Evolutionary conservation across 2,888 invertebrate species (phyloP).

Genomic region (Periphyllus acericola): DNA sequence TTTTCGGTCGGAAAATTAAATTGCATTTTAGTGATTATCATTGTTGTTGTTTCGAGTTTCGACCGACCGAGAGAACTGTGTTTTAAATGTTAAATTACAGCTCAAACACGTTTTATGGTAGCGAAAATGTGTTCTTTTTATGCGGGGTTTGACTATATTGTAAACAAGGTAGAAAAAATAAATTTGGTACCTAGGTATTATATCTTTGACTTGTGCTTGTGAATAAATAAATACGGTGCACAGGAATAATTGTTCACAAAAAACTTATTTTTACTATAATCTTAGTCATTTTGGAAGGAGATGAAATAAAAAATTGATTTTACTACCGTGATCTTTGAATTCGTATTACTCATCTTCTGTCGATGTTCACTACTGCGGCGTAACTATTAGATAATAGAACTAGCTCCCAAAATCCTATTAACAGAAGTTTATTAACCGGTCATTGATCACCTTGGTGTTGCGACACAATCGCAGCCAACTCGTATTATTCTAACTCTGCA

Average conservation of each 20-base stretch:
- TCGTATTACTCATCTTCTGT: neutral
- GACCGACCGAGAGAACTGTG: neutral
- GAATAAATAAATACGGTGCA: neutral
- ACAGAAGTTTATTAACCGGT: constrained; percentile 40
- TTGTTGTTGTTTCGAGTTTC: constrained; percentile 1
- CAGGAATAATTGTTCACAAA: neutral
- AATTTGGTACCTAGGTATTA: too few relatives aligned
- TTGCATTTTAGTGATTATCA: neutral
- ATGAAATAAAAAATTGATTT: too few relatives aligned
- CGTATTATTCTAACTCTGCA: neutral
- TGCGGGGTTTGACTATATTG: neutral
- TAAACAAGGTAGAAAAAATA: too few relatives aligned
- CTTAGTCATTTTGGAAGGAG: too few relatives aligned
- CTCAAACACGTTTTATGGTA: constrained; percentile 19
- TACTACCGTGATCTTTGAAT: neutral
- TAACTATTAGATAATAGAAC: constrained; percentile 15
- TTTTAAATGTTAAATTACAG: neutral
- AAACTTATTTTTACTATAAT: neutral
- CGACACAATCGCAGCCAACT: constrained; percentile 29
- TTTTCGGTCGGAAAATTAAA: neutral
- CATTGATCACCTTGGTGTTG: constrained; percentile 24
- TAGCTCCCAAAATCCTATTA: constrained; percentile 24
- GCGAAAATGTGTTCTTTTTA: neutral
- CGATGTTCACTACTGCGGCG: neutral
- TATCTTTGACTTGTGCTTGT: neutral